These are phyloP conservation scores for Helicolenus hilgendorfi DNA, from an alignment of 2,797 vertebrate genomes.

Conservation along the genomic window DNA sequence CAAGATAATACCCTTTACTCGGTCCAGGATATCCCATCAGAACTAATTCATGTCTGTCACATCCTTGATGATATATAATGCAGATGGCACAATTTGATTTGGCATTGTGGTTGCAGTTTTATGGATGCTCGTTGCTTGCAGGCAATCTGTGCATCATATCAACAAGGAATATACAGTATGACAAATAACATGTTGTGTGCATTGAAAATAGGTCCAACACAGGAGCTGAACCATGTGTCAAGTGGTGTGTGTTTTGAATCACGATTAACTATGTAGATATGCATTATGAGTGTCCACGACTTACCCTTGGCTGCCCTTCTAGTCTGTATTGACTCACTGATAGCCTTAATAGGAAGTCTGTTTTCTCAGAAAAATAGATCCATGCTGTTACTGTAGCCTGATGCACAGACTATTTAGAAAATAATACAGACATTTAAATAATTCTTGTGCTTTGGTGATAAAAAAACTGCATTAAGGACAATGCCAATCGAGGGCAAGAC, in stretches of 20 bases:
- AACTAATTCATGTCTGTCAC: slow-evolving; percentile 21
- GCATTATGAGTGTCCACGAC: neutral
- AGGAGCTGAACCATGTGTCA: neutral
- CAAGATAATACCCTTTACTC: neutral
- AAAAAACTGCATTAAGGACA: neutral
- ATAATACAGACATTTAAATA: neutral
- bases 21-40: neutral
- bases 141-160: neutral
- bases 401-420: neutral
- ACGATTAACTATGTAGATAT: slow-evolving; percentile 1
- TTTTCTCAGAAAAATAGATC: neutral
- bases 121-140: neutral
- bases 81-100: slow-evolving; percentile 16
- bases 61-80: neutral
- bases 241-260: slow-evolving; percentile 10
- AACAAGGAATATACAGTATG: slow-evolving; percentile 17
- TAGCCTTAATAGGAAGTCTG: neutral
- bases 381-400: neutral
- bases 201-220: neutral
- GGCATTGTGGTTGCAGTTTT: neutral
- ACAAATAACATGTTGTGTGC: neutral
- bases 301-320: slow-evolving; percentile 5
- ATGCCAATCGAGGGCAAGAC: neutral
- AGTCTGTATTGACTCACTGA: neutral
- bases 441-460: neutral